phyloP scores from a whole-genome alignment of 2,888 invertebrate genomes.

The Ellobium chinense region DNA sequence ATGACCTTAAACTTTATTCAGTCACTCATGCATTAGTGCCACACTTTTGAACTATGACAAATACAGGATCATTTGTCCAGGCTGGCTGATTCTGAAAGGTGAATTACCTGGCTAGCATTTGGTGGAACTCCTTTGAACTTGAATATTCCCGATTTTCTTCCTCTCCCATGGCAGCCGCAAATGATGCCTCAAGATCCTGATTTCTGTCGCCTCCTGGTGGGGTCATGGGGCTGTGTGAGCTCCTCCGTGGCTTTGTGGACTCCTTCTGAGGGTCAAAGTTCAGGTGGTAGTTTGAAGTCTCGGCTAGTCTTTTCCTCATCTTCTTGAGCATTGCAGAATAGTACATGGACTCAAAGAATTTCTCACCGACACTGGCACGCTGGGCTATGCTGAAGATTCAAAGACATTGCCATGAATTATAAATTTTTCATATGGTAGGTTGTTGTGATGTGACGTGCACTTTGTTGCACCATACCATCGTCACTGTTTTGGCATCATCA shows the following conservation, averaged over 20 bases:
- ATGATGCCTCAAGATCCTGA: slow-evolving; percentile 13
- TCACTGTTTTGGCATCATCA: too few species aligned
- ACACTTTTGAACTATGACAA: too few species aligned
- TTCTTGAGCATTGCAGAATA: slow-evolving; percentile 85
- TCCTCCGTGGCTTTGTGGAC: slow-evolving; percentile 11
- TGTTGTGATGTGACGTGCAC: too few species aligned
- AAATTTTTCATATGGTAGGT: too few species aligned
- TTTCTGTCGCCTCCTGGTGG: slow-evolving; percentile 20
- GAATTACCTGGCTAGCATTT: slow-evolving; percentile 53
- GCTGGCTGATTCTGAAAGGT: too few species aligned
- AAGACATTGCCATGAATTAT: too few species aligned
- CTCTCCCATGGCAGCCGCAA: not conserved
- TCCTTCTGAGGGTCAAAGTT: slow-evolving; percentile 46
- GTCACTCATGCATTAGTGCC: too few species aligned
- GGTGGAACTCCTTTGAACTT: slow-evolving; percentile 56
- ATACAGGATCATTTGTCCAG: too few species aligned
- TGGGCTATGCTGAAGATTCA: slow-evolving; percentile 81
- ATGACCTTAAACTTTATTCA: too few species aligned
- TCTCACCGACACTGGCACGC: slow-evolving; percentile 85
- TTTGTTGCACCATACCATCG: too few species aligned
- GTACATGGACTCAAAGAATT: slow-evolving; percentile 87
- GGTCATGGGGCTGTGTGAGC: not conserved
- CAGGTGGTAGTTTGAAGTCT: slow-evolving; percentile 78
- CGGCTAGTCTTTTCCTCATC: slow-evolving; percentile 85
- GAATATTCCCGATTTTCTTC: slow-evolving; percentile 51